A percentile compares a stretch with the other conserved stretches of the same genome.
Conservation (phyloP, 1,140 invertebrate genomes). For the Neodiprion lecontei region DNA sequence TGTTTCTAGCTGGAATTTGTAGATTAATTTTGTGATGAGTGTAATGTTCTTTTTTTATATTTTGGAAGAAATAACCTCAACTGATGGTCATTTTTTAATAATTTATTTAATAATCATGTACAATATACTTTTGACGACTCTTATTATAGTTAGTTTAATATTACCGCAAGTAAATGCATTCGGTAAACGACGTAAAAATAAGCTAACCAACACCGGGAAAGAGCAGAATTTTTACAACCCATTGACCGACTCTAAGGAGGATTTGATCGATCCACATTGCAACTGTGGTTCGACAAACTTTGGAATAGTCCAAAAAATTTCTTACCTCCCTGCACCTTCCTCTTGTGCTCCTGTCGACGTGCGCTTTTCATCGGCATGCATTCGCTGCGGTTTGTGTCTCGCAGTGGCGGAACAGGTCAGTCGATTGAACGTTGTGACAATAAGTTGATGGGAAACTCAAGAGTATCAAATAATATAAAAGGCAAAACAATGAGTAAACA, state of each 20-base stretch:
- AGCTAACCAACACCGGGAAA: not conserved
- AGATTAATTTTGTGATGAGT: not conserved
- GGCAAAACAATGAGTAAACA: not conserved
- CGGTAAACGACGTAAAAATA: not conserved
- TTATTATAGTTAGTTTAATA: not conserved
- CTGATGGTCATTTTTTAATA: not conserved
- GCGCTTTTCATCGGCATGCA: conserved; percentile 45
- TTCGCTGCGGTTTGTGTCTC: conserved; percentile 48
- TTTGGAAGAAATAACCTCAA: too few species aligned
- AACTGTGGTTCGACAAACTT: conserved; percentile 33
- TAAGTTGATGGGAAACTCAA: not conserved
- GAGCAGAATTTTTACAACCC: not conserved
- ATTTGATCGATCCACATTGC: conserved; percentile 28
- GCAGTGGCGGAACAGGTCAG: conserved; percentile 33
- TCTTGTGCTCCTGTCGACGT: conserved; percentile 23
- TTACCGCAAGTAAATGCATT: not conserved
- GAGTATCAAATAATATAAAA: not conserved
- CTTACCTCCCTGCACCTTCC: conserved; percentile 29
- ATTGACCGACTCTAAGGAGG: not conserved
- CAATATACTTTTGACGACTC: not conserved
- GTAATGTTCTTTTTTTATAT: not conserved
- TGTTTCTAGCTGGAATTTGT: too few species aligned
- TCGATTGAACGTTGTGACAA: not conserved
- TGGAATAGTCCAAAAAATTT: conserved; percentile 42
- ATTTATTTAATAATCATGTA: conserved; percentile 1